Percentiles rank a stretch among this genome's conserved stretches.
These are phyloP conservation scores for Cyprinella venusta DNA, from an alignment of 2,797 vertebrate species.

Conservation along the genomic window DNA sequence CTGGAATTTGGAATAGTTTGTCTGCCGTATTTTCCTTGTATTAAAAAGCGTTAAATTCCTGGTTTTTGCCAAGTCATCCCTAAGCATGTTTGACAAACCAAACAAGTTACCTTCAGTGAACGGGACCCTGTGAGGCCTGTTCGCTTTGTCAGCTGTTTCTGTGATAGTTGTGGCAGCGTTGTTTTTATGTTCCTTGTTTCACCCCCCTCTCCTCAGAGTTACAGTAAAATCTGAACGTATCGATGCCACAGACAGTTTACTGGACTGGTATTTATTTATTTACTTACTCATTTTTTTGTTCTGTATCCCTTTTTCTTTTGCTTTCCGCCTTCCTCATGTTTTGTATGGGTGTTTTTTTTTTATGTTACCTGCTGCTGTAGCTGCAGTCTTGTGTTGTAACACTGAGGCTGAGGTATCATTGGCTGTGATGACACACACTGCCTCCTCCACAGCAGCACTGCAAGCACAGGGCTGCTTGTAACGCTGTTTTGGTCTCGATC, in stretches of 20 bases:
- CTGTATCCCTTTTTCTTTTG: slow-evolving; percentile 19
- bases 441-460: slow-evolving; percentile 36
- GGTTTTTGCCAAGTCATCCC: not conserved
- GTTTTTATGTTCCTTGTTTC: slow-evolving; percentile 57
- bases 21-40: not conserved
- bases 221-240: slow-evolving; percentile 60
- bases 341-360: slow-evolving; percentile 18
- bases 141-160: slow-evolving; percentile 19
- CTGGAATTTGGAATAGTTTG: not conserved
- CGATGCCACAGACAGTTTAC: slow-evolving; percentile 58
- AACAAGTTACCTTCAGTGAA: not conserved
- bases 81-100: slow-evolving; percentile 5
- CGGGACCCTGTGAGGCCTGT: not conserved
- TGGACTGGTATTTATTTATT: slow-evolving; percentile 63
- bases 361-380: slow-evolving; percentile 15
- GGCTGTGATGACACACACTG: slow-evolving; percentile 29
- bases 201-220: slow-evolving; percentile 60
- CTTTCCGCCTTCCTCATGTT: slow-evolving; percentile 3
- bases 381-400: slow-evolving; percentile 36
- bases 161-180: slow-evolving; percentile 41
- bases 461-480: slow-evolving; percentile 36
- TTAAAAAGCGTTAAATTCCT: not conserved
- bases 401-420: slow-evolving; percentile 36
- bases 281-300: slow-evolving; percentile 36
- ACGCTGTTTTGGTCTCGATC: slow-evolving; percentile 20